Evolutionary conservation across 1,140 invertebrate species (phyloP).

Genomic region (Cryptotermes secundus): DNA sequence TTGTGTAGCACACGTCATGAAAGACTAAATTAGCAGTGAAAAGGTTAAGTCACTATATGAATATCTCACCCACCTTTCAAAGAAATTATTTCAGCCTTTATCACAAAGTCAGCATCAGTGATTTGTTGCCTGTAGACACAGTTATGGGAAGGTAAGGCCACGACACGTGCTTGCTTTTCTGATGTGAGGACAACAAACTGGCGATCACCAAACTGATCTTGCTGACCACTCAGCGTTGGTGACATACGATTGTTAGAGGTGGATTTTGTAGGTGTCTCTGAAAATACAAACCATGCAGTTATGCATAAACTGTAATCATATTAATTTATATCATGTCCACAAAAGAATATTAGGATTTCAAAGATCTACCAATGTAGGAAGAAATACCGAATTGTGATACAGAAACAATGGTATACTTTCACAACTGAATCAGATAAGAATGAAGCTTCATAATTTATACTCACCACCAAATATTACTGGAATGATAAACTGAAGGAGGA

Average conservation of each 20-base stretch:
- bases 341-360: background rate
- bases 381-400: too few relatives aligned
- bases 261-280: slow-evolving; percentile 62
- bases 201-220: slow-evolving; percentile 66
- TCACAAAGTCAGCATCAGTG: slow-evolving; percentile 85
- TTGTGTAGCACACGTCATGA: too few relatives aligned
- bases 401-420: too few relatives aligned
- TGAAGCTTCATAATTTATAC: too few relatives aligned
- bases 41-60: too few relatives aligned
- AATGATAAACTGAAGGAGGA: too few relatives aligned
- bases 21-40: too few relatives aligned
- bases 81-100: slow-evolving; percentile 90
- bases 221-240: slow-evolving; percentile 61
- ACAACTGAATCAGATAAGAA: too few relatives aligned
- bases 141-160: slow-evolving; percentile 92
- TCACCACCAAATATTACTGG: too few relatives aligned
- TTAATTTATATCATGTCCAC: slow-evolving; percentile 2
- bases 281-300: slow-evolving; percentile 25
- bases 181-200: slow-evolving; percentile 92
- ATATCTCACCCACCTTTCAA: slow-evolving; percentile 71
- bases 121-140: slow-evolving; percentile 84
- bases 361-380: too few relatives aligned
- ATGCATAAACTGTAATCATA: background rate
- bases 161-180: slow-evolving; percentile 92
- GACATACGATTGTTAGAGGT: slow-evolving; percentile 67